phyloP scores from a whole-genome alignment of 2,888 invertebrate genomes.

The Syrphus vitripennis region DNA sequence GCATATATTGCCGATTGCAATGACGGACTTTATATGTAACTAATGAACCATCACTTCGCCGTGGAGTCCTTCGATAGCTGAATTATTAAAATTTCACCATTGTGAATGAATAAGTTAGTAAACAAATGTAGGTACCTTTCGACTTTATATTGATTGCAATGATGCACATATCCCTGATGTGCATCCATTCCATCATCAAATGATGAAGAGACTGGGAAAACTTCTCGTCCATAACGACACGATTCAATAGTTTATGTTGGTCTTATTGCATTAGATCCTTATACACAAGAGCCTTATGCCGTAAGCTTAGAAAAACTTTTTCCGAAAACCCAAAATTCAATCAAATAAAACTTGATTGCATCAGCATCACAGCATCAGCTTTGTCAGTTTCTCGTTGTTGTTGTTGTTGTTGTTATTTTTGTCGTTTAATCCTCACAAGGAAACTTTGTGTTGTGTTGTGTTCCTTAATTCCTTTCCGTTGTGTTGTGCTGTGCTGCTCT shows the following conservation, averaged over 20 bases:
- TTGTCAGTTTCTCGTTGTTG: slow-evolving; percentile 1
- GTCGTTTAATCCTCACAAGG: background rate
- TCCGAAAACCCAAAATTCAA: slow-evolving; percentile 50
- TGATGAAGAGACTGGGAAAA: background rate
- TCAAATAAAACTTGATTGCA: slow-evolving; percentile 66
- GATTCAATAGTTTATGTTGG: slow-evolving; percentile 1
- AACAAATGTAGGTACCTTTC: background rate
- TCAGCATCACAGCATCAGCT: slow-evolving; percentile 21
- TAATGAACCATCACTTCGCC: background rate
- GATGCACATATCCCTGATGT: background rate
- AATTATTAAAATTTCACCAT: slow-evolving; percentile 58
- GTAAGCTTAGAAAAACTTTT: slow-evolving; percentile 39
- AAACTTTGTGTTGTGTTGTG: slow-evolving; percentile 1
- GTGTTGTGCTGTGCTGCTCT: no score
- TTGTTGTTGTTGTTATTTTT: background rate
- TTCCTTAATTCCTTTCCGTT: slow-evolving; percentile 5
- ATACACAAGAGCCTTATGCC: background rate
- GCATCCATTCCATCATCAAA: background rate
- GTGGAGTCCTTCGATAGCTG: slow-evolving; percentile 22
- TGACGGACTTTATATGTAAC: background rate
- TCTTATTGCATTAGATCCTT: slow-evolving; percentile 28
- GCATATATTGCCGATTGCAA: background rate
- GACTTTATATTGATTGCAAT: slow-evolving; percentile 34
- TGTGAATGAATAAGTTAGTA: slow-evolving; percentile 46
- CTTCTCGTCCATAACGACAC: background rate